Conservation (phyloP, 2,797 vertebrate species). For the Hoplostethus atlanticus region DNA sequence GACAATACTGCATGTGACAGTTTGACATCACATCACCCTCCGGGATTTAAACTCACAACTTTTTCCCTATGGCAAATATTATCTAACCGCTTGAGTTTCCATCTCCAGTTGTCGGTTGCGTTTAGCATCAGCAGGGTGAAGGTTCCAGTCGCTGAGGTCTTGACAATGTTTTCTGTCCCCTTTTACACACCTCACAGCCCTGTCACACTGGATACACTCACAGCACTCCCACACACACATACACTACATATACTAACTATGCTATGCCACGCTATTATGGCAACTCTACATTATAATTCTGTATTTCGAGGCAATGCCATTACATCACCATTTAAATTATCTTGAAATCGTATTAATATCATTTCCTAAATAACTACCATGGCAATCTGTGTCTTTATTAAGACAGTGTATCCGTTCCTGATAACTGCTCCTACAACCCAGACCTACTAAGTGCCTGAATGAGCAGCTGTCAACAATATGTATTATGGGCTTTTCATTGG, state of each 20-base stretch:
- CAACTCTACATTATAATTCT: too few species aligned
- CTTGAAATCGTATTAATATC: too few species aligned
- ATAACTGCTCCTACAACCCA: too few species aligned
- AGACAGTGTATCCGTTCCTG: too few species aligned
- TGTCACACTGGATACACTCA: slow-evolving; percentile 1
- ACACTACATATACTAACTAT: neutral
- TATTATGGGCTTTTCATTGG: too few species aligned
- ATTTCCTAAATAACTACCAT: too few species aligned
- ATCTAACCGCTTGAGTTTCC: slow-evolving; percentile 60
- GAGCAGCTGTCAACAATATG: too few species aligned
- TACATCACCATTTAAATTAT: too few species aligned
- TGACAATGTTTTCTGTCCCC: slow-evolving; percentile 30
- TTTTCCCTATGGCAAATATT: slow-evolving; percentile 56
- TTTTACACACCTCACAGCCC: neutral
- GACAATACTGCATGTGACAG: slow-evolving; percentile 63
- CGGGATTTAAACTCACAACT: slow-evolving; percentile 50
- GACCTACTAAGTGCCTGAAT: too few species aligned
- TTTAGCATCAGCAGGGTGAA: slow-evolving; percentile 47
- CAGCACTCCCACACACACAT: neutral
- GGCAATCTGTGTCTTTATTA: too few species aligned
- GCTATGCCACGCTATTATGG: neutral
- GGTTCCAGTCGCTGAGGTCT: slow-evolving; percentile 51
- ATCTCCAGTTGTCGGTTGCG: slow-evolving; percentile 62
- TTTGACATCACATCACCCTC: slow-evolving; percentile 54
- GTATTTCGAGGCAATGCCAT: too few species aligned